Base-by-base conservation (phyloP, 2,888 invertebrate species). In the Aspidiotus destructor region DNA sequence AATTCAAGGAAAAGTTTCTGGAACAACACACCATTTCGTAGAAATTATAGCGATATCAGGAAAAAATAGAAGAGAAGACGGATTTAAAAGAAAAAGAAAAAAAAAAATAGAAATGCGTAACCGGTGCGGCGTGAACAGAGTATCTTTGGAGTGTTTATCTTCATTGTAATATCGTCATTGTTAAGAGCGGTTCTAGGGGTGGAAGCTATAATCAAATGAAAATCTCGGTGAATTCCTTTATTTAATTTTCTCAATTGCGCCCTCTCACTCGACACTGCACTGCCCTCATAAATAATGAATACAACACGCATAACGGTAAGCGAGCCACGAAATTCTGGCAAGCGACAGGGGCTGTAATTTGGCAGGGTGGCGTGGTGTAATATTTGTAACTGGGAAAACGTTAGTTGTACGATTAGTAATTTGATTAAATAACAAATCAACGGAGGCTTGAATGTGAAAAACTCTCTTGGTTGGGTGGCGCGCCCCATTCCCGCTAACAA, bases 221-320 rank as follows among this genome's bases (percentile, higher is more conserved):
- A 64, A 64, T 64, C 64, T 64, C 64, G 64, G 64, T 57, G 64
- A 57, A 64, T 64, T 64, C 57, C 55, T 64, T 64, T 64, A 64
- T 64, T 64, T 64, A 64, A 64, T 64, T 64, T 64, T 64, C 64
- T 64, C 64, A 57, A 64, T 64, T 54, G 53, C 64, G 64, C 57
- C 64, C 64, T 55, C 64, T 64, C 64, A 41, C 15, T 16, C 55
- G 55, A 16, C 55, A 9, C 52, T n/a, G n/a, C 63, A 8, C 55
- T 54, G 15, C 28, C 42, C 55, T 55, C 64, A 57, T 64, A 55
- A 55, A 55, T 57, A 64, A 64, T 57, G 64, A 55, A 55, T 55
- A 42, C 55, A 57, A 41, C 41, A 57, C 41, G 44, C 55, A 54
- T 28, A 28, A 28, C 5, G 28, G 28, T 28, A 17, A 54, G 55